Percentiles rank a stretch among this genome's conserved stretches.
Conservation (phyloP, 2,797 vertebrate species). For the Carcharodon carcharias region DNA sequence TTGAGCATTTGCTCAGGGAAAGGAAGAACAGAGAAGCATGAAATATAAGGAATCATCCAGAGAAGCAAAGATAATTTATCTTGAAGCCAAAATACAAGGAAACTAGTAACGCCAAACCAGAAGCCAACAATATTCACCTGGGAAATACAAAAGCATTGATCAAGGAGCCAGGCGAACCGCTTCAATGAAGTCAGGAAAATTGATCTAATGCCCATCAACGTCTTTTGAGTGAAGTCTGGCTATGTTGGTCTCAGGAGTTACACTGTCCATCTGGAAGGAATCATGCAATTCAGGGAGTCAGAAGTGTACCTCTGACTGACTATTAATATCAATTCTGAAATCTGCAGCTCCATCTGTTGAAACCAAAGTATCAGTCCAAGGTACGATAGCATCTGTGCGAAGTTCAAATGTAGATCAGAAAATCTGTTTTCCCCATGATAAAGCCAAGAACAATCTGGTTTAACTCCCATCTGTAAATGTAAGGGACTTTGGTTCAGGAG, state of each 20-base stretch:
- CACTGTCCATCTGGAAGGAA: slow-evolving; percentile 12
- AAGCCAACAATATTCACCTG: background rate
- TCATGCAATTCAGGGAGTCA: background rate
- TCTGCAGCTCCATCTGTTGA: slow-evolving; percentile 30
- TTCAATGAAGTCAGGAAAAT: slow-evolving; percentile 28
- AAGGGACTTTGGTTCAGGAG: background rate
- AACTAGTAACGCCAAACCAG: background rate
- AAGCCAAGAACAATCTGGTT: slow-evolving; percentile 15
- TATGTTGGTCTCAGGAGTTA: background rate
- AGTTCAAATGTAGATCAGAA: slow-evolving; percentile 9
- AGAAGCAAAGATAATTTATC: background rate
- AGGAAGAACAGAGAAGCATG: background rate
- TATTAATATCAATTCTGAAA: slow-evolving; percentile 32
- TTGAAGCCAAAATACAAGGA: background rate
- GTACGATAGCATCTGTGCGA: slow-evolving; percentile 1
- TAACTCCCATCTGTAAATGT: slow-evolving; percentile 11
- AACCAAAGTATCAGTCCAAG: background rate
- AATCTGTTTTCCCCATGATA: slow-evolving; percentile 21
- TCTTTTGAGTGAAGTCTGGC: background rate
- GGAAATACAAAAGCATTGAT: slow-evolving; percentile 17
- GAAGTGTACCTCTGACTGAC: background rate
- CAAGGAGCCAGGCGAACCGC: background rate
- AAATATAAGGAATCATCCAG: background rate
- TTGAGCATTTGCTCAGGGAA: background rate
- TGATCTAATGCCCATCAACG: background rate